Percentiles rank a stretch among this genome's conserved stretches.
Conservation (phyloP, 2,888 invertebrate genomes). For the Mongoloraphidia duomilia region DNA sequence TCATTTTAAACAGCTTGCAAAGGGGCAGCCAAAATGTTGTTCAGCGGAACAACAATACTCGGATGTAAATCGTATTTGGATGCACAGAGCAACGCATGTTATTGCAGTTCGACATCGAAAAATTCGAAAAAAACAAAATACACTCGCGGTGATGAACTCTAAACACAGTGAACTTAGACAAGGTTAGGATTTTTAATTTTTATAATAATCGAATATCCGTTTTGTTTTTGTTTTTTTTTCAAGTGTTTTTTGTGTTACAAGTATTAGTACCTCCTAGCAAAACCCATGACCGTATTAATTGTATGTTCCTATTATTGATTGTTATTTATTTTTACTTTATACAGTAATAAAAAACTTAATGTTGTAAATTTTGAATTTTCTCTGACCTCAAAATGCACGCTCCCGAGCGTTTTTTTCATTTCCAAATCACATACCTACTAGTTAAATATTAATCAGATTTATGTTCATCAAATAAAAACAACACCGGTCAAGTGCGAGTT, state of each 20-base stretch:
- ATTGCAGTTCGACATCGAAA: constrained; percentile 42
- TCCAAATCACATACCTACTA: too few relatives aligned
- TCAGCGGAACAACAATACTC: constrained; percentile 68
- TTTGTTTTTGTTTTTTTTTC: neutral
- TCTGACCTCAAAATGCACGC: too few relatives aligned
- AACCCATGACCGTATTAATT: neutral
- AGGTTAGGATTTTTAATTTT: neutral
- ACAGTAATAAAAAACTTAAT: too few relatives aligned
- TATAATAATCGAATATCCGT: neutral
- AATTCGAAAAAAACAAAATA: constrained; percentile 32
- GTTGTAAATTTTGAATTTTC: too few relatives aligned
- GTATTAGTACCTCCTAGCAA: neutral
- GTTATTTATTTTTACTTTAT: too few relatives aligned
- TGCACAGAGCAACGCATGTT: constrained; percentile 71
- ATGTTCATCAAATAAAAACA: too few relatives aligned
- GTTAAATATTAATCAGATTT: too few relatives aligned
- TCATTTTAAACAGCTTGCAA: constrained; percentile 50
- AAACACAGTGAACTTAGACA: neutral
- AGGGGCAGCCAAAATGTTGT: constrained; percentile 71
- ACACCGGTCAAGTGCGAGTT: too few relatives aligned
- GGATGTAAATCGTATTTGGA: constrained; percentile 79
- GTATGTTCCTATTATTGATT: too few relatives aligned
- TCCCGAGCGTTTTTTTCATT: too few relatives aligned
- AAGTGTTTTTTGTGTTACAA: neutral
- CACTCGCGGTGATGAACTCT: constrained; percentile 22